Base-by-base conservation (phyloP, 2,888 invertebrate species). In the Drosophila nr. perissopoda region DNA sequence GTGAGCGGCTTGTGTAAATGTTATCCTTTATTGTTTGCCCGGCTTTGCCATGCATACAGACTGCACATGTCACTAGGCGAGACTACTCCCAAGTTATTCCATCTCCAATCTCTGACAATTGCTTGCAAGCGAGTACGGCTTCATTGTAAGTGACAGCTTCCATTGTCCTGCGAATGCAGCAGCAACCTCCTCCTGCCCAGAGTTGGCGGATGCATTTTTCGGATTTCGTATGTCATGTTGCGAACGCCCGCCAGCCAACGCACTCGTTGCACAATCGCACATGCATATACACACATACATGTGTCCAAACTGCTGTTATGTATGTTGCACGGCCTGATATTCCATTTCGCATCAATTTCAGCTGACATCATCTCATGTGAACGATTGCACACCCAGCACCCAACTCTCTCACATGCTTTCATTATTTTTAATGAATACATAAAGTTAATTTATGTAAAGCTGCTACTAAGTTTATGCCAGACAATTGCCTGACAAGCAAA, bases 11-110 rank as follows among this genome's bases (percentile, higher is more conserved):
- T 88, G 75, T 85, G 83, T 71, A 88, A 85, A 83, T 85, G 83
- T 81, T 88, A 86, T 86, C 81, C 85, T 86, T 86, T 86, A 85
- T 85, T 88, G 85, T 85, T 88, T 88, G 88, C 74, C 80, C 40
- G 70, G 73, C 64, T 72, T 42, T 73, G 66, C 67, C 69, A 65
- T 72, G 72, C 58, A 53, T 75, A 72, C 82, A 70, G 81, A 74
- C 76, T 71, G 83, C 76, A 78, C 76, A 82, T 78, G 83, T 82
- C 76, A 81, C 76, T 42, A 65, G 77, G 72, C 70, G 79, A 79
- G 88, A 78, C 85, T 73, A 51, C 69, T 68, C 61, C 33, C 64
- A 46, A 64, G 60, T 34, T 59, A 33, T 64, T 29, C 49, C 38
- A 40, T 52, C 36, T 52, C 29, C 54, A 29, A 56, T 72, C 52